These are phyloP conservation scores for Paradoxurus hermaphroditus DNA, from an alignment of 2,113 vertebrate species.

Conservation along the genomic window DNA sequence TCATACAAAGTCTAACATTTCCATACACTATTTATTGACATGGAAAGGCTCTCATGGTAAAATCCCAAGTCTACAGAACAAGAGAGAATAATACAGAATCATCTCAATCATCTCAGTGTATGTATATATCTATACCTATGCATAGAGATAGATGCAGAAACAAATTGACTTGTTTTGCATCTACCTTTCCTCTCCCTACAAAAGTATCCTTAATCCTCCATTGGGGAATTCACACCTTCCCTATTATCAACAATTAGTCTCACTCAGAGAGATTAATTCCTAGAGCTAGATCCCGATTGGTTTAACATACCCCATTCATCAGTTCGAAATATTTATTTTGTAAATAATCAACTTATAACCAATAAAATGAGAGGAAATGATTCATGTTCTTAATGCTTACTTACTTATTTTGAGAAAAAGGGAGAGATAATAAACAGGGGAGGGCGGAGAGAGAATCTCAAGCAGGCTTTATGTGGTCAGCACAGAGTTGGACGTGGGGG, in stretches of 20 bases:
- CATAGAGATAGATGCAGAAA: background rate
- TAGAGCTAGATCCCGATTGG: background rate
- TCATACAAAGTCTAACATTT: background rate
- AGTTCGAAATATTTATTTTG: background rate
- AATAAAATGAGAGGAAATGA: background rate
- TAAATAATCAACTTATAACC: background rate
- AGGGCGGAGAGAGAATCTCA: too few relatives aligned
- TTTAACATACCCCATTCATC: background rate
- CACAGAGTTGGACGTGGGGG: too few relatives aligned
- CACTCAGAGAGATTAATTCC: background rate
- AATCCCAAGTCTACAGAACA: background rate
- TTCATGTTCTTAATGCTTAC: background rate
- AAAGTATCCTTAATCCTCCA: background rate
- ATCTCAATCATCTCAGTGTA: background rate
- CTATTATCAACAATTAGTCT: background rate
- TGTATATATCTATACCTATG: background rate
- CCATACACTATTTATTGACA: background rate
- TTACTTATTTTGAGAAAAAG: too few relatives aligned
- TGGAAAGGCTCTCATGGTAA: background rate
- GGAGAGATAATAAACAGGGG: too few relatives aligned
- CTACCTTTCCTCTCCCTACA: background rate
- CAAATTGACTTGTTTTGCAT: background rate
- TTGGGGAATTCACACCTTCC: background rate
- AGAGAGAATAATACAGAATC: background rate
- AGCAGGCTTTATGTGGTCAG: too few relatives aligned